These are phyloP conservation scores for Penaeus monodon DNA, from an alignment of 2,888 invertebrate genomes.

Conservation along the genomic window DNA sequence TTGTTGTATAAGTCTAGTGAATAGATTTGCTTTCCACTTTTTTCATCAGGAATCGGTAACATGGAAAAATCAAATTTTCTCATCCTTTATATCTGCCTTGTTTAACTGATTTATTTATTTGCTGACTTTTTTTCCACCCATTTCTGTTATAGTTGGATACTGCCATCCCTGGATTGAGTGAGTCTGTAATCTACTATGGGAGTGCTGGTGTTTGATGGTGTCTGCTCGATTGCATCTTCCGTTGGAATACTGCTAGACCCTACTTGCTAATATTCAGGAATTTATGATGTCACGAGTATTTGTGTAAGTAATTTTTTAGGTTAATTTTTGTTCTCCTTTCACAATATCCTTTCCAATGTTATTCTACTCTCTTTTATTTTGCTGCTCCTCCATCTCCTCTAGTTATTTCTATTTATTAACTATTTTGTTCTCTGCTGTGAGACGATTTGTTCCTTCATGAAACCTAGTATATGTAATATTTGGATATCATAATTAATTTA, in stretches of 20 bases:
- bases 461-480: too few species aligned
- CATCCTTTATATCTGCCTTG: too few species aligned
- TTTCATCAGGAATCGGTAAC: too few species aligned
- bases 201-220: not conserved
- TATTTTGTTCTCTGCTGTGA: too few species aligned
- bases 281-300: constrained; percentile 29
- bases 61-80: too few species aligned
- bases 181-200: constrained; percentile 23
- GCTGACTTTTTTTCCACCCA: not conserved
- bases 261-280: constrained; percentile 26
- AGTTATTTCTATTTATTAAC: not conserved
- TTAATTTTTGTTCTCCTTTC: not conserved
- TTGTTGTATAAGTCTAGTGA: too few species aligned
- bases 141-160: constrained; percentile 28
- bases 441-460: too few species aligned
- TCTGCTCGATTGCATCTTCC: constrained; percentile 12
- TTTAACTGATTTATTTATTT: too few species aligned
- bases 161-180: constrained; percentile 33
- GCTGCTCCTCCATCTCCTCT: not conserved
- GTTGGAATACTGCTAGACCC: constrained; percentile 16
- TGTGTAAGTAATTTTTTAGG: constrained; percentile 36
- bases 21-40: too few species aligned
- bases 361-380: not conserved
- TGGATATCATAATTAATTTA: too few species aligned
- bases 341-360: too few species aligned